A percentile compares a stretch with the other conserved stretches of the same genome.
phyloP scores from a whole-genome alignment of 2,113 vertebrate genomes.

The Hyla sarda region DNA sequence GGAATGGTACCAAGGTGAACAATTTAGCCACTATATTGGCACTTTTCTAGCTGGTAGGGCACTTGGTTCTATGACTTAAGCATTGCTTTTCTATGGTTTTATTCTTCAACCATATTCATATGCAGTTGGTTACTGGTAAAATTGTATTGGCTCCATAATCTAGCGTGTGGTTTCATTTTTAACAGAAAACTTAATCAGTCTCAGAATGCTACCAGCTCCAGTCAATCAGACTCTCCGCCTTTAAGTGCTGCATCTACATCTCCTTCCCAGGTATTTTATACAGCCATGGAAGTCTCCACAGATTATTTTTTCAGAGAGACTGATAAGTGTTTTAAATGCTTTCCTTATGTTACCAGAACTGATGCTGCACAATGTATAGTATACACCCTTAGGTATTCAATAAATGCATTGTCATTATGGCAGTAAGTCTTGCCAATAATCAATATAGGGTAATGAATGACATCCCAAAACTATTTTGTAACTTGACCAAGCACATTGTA shows the following conservation, averaged over 20 bases:
- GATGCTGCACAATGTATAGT: not conserved
- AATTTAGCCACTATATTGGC: not conserved
- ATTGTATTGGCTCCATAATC: slow-evolving; percentile 59
- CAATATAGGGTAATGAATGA: not conserved
- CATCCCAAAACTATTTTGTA: not conserved
- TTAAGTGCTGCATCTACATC: slow-evolving; percentile 64
- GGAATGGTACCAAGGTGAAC: too few relatives aligned
- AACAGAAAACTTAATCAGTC: slow-evolving; percentile 72
- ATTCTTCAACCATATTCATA: not conserved
- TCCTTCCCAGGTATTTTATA: slow-evolving; percentile 71
- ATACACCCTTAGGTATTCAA: not conserved
- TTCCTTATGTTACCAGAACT: not conserved
- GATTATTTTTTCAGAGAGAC: not conserved
- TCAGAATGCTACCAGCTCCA: slow-evolving; percentile 70
- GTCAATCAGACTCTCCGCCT: slow-evolving; percentile 62
- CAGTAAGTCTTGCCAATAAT: not conserved
- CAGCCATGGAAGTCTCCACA: not conserved
- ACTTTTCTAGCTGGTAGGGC: not conserved
- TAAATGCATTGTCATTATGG: not conserved
- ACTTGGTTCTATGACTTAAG: too few relatives aligned
- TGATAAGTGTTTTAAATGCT: not conserved
- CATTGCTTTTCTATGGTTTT: not conserved
- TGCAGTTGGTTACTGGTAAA: not conserved
- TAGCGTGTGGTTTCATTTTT: slow-evolving; percentile 65
- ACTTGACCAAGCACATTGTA: too few relatives aligned